phyloP scores from a whole-genome alignment of 2,888 invertebrate species.

The Antheraea assamensis region DNA sequence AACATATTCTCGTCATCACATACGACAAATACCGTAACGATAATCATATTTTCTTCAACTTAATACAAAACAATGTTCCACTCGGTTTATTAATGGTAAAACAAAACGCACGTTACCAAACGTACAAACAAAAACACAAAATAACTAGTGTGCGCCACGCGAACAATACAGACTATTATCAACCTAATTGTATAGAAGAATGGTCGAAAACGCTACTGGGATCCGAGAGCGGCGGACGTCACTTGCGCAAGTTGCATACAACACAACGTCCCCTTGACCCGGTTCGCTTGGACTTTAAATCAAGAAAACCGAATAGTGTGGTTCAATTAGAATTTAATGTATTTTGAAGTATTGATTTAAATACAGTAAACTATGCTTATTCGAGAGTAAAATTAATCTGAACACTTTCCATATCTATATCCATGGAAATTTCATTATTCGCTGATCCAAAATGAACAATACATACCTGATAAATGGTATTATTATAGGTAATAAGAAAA shows the following conservation, averaged over 20 bases:
- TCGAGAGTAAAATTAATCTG: background rate
- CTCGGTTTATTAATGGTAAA: background rate
- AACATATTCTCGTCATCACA: background rate
- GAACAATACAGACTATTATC: background rate
- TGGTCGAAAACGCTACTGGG: background rate
- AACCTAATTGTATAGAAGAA: background rate
- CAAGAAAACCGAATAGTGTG: conserved; percentile 50
- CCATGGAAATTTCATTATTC: no score
- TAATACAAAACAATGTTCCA: background rate
- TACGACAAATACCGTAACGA: background rate
- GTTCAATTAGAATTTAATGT: conserved; percentile 44
- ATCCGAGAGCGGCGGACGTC: conserved; percentile 23
- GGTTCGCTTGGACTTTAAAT: conserved; percentile 52
- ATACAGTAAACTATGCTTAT: background rate
- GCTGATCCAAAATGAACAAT: no score
- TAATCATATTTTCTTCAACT: background rate
- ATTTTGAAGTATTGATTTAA: conserved; percentile 5
- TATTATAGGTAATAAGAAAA: no score
- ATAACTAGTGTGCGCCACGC: background rate
- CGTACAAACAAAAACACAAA: background rate
- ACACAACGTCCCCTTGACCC: conserved; percentile 57
- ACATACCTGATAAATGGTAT: no score
- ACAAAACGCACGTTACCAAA: background rate
- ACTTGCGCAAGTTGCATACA: conserved; percentile 49
- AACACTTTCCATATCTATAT: no score